These are phyloP conservation scores for Microtus richardsoni DNA, from an alignment of 2,113 vertebrate species.

Conservation along the genomic window DNA sequence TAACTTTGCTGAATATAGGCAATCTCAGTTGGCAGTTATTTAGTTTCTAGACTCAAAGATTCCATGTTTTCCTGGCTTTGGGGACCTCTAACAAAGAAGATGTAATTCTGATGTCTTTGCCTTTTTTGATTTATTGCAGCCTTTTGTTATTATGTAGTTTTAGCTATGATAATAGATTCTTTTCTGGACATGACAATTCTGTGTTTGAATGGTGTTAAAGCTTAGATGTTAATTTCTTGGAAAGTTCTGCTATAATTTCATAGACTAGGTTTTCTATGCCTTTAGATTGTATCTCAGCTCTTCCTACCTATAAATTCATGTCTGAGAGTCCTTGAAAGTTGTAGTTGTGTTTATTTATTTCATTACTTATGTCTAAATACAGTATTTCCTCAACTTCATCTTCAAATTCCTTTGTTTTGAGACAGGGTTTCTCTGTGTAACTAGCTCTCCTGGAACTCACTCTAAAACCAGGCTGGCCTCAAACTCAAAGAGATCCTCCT, in stretches of 20 bases:
- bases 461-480: too few species aligned
- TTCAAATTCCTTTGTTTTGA: too few species aligned
- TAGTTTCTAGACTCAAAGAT: not conserved
- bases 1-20: not conserved
- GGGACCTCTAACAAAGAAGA: not conserved
- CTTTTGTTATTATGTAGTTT: not conserved
- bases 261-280: too few species aligned
- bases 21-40: not conserved
- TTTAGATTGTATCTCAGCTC: not conserved
- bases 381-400: not conserved
- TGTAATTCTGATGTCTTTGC: not conserved
- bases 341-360: not conserved
- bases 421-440: too few species aligned
- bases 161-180: not conserved
- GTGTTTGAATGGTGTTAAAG: too few species aligned
- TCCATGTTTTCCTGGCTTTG: not conserved
- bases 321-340: too few species aligned
- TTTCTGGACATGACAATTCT: not conserved
- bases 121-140: too few species aligned
- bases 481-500: too few species aligned
- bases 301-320: not conserved
- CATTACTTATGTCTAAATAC: not conserved
- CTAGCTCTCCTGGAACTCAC: too few species aligned
- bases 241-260: not conserved
- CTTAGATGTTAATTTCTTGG: not conserved